Conservation (phyloP, 2,888 invertebrate species). For the Cryptus viduatorius region DNA sequence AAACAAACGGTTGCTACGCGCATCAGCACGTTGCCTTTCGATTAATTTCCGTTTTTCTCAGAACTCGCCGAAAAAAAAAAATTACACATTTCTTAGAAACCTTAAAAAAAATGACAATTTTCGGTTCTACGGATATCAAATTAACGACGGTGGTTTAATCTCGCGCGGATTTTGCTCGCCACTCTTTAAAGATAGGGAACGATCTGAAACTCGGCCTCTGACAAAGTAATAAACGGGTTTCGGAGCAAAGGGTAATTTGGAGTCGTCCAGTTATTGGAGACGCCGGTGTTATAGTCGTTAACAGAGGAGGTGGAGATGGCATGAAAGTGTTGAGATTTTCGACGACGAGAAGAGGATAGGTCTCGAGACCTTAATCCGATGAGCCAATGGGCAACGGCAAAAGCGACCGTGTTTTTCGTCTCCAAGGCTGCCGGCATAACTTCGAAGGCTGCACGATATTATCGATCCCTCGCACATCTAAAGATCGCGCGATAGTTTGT, state of each 20-base stretch:
- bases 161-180: not conserved
- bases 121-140: constrained; percentile 5
- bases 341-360: constrained; percentile 3
- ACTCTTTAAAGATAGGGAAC: not conserved
- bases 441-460: constrained; percentile 14
- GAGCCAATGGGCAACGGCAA: not conserved
- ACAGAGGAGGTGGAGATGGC: not conserved
- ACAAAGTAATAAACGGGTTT: constrained; percentile 36
- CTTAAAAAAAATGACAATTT: constrained; percentile 17
- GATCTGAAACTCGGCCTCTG: not conserved
- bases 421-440: constrained; percentile 20
- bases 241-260: constrained; percentile 20
- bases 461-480: too few relatives aligned
- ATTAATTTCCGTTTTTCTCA: not conserved
- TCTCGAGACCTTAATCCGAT: constrained; percentile 16
- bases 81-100: constrained; percentile 11
- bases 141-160: constrained; percentile 43
- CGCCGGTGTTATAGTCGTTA: not conserved
- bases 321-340: constrained; percentile 33
- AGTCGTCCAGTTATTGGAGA: constrained; percentile 28
- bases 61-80: not conserved
- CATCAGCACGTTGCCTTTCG: not conserved
- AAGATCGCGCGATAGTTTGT: too few relatives aligned
- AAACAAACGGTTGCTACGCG: too few relatives aligned
- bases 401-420: not conserved